phyloP scores from a whole-genome alignment of 2,113 vertebrate species.

The Leptobrachium leishanense region DNA sequence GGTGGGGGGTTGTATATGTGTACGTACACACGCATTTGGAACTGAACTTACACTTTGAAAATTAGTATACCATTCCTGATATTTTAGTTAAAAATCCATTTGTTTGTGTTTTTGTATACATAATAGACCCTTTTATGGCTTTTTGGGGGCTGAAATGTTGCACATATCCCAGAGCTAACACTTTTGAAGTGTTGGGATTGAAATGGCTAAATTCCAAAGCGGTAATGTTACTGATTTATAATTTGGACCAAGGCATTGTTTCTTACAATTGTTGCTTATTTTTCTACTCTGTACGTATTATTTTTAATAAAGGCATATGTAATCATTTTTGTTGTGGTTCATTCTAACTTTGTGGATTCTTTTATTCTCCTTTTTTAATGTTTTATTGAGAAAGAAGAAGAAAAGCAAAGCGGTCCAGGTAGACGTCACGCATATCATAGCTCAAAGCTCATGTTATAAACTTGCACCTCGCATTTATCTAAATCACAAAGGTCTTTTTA shows the following conservation, averaged over 20 bases:
- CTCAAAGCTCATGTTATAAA: too few species aligned
- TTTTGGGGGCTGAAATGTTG: background rate
- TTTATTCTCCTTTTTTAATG: too few species aligned
- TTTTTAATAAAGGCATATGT: conserved; percentile 34
- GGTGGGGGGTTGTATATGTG: too few species aligned
- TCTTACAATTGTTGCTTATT: conserved; percentile 27
- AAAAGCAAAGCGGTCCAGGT: too few species aligned
- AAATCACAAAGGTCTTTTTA: too few species aligned
- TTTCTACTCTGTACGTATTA: conserved; percentile 8
- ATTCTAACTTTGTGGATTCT: too few species aligned
- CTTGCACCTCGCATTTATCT: too few species aligned
- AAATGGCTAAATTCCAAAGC: conserved; percentile 38
- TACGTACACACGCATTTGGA: too few species aligned
- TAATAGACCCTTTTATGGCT: background rate
- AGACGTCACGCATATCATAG: too few species aligned
- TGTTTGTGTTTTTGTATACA: background rate
- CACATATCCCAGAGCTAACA: background rate
- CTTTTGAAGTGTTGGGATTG: background rate
- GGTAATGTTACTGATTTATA: background rate
- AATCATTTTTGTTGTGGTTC: background rate
- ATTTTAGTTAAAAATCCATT: background rate
- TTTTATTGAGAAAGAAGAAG: too few species aligned
- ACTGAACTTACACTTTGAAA: background rate
- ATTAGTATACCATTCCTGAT: too few species aligned
- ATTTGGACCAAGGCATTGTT: conserved; percentile 30